phyloP scores from a whole-genome alignment of 1,140 invertebrate genomes.

The Latrodectus geometricus region DNA sequence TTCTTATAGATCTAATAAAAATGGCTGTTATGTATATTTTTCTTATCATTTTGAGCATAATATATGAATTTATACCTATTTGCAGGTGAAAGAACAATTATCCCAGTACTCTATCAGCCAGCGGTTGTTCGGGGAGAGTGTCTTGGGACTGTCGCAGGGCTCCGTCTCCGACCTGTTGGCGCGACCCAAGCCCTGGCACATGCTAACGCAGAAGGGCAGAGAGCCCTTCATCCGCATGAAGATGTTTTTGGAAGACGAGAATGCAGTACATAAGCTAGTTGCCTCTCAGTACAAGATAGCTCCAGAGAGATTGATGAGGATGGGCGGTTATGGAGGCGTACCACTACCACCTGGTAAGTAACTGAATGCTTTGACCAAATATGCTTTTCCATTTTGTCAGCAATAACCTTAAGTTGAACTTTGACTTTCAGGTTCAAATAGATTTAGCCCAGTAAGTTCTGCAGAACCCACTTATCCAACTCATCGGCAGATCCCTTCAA shows the following conservation, averaged over 20 bases:
- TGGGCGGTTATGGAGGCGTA: slow-evolving; percentile 84
- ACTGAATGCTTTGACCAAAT: no score
- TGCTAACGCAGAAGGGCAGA: slow-evolving; percentile 95
- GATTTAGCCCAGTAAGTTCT: slow-evolving; percentile 47
- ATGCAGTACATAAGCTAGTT: slow-evolving; percentile 95
- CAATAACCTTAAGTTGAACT: neutral
- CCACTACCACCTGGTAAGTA: slow-evolving; percentile 37
- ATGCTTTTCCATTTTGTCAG: neutral
- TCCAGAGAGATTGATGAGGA: slow-evolving; percentile 94
- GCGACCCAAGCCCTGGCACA: slow-evolving; percentile 96
- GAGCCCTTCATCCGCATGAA: slow-evolving; percentile 99
- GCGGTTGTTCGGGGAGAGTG: slow-evolving; percentile 96
- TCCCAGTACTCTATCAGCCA: slow-evolving; percentile 99
- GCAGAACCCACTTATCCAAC: slow-evolving; percentile 54
- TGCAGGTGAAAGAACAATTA: slow-evolving; percentile 92
- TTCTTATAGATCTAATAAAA: no score
- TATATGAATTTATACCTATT: slow-evolving; percentile 22
- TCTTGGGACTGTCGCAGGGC: slow-evolving; percentile 95
- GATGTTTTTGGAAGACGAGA: slow-evolving; percentile 97
- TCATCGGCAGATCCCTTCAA: slow-evolving; percentile 50
- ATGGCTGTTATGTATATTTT: neutral
- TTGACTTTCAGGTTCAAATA: slow-evolving; percentile 26
- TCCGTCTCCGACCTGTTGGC: slow-evolving; percentile 95
- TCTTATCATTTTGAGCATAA: neutral
- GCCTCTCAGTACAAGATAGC: slow-evolving; percentile 98